A percentile compares a stretch with the other conserved stretches of the same genome.
Conservation (phyloP, 2,797 vertebrate genomes). For the Lophius americanus region DNA sequence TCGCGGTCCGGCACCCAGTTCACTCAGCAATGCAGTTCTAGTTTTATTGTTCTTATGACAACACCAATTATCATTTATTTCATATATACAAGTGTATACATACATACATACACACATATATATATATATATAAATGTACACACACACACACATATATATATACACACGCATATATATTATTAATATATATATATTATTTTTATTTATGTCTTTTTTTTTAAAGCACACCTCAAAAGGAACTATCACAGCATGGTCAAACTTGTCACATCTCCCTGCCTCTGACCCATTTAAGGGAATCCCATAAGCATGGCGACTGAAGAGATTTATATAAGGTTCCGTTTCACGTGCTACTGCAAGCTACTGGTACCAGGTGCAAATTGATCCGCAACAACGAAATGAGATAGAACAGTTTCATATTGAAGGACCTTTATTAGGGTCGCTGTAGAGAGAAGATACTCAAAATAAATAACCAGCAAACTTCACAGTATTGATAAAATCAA, state of each 20-base stretch:
- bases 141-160: no score
- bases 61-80: neutral
- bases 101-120: no score
- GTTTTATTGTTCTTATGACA: conserved; percentile 35
- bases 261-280: conserved; percentile 2
- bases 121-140: no score
- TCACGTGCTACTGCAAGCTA: neutral
- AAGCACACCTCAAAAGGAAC: conserved; percentile 17
- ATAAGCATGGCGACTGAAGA: neutral
- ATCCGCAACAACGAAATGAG: conserved; percentile 15
- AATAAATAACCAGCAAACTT: neutral
- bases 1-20: neutral
- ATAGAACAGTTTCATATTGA: conserved; percentile 5
- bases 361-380: conserved; percentile 6
- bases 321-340: conserved; percentile 3
- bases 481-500: neutral
- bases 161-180: no score
- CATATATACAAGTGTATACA: no score
- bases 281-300: conserved; percentile 7
- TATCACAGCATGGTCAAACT: conserved; percentile 1
- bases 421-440: neutral
- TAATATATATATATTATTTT: no score
- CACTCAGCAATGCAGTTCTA: neutral
- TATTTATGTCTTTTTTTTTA: neutral
- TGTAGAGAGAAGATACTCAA: neutral